Evolutionary conservation across 2,888 invertebrate species (phyloP), one percentile per base, ranked within the genome.

Genomic region (Globia sparganii): DNA sequence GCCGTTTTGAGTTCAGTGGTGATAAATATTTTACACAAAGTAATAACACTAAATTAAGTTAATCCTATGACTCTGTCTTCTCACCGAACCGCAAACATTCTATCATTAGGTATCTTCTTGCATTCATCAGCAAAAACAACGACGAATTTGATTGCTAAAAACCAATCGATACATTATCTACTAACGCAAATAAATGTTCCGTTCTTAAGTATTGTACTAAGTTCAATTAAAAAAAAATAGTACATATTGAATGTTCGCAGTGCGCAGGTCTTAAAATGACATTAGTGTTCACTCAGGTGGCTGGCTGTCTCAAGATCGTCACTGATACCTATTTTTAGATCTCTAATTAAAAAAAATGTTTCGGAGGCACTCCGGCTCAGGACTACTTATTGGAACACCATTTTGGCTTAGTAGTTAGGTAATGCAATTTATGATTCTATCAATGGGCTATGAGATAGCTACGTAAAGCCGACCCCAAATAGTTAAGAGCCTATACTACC

Each of bases 231-330:
- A 6, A 74, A 68, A 67, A 65, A 68, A 69, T 3, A 0, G 72
- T 61, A 34, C 13, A 11, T 90, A 91, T 89, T 88, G 89, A 91
- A 86, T 88, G 79, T 25, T 64, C 72, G 40, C 70, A 90, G 71
- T 90, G 91, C 91, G 91, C 91, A 91, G 73, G 91, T 87, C 90
- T 72, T 72, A 62, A 81, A 65, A 18, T n/a, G 58, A 49, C 53
- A 71, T 81, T 76, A 70, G 78, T 74, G 65, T 37, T 75, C 56
- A 59, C 40, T 49, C 72, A 80, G 80, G 64, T 72, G 74, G 9
- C 61, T 13, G 13, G 21, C 68, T 46, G 43, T 64, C 70, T 53
- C 53, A 64, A 67, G 59, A 61, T 70, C 70, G 67, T 71, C 69
- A 78, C 59, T 72, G 34, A 64, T n/a, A 28, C 65, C 74, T 85